Evolutionary conservation across 2,888 invertebrate genomes (phyloP).

Genomic region (Copidosoma aretas): DNA sequence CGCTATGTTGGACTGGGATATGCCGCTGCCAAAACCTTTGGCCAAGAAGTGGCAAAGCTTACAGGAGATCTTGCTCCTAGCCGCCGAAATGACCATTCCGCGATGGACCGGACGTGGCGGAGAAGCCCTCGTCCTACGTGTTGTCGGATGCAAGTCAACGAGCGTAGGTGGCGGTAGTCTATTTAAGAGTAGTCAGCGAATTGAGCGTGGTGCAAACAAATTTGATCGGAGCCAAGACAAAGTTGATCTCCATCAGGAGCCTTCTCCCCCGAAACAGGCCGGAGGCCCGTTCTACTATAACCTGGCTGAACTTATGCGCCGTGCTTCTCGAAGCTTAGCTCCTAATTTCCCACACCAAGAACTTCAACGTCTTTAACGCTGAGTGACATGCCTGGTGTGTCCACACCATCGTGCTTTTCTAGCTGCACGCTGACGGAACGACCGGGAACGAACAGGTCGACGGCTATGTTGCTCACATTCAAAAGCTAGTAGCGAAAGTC

Average conservation of each 20-base stretch:
- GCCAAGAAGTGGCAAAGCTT: not conserved
- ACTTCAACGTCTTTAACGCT: too few species aligned
- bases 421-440: too few species aligned
- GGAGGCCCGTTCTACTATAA: not conserved
- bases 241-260: constrained; percentile 1
- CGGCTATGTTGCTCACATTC: too few species aligned
- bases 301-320: not conserved
- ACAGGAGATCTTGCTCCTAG: not conserved
- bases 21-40: not conserved
- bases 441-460: too few species aligned
- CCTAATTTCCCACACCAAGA: not conserved
- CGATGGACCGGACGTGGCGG: not conserved
- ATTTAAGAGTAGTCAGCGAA: not conserved
- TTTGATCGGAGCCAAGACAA: not conserved
- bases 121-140: not conserved
- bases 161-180: not conserved
- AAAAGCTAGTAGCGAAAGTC: too few species aligned
- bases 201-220: not conserved
- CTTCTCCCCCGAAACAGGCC: not conserved
- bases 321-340: not conserved
- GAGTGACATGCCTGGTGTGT: too few species aligned
- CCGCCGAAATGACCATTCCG: not conserved
- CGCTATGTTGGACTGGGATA: not conserved
- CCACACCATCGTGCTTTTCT: too few species aligned
- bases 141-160: not conserved